Conservation (phyloP, 2,797 vertebrate species). For the Erithacus rubecula region DNA sequence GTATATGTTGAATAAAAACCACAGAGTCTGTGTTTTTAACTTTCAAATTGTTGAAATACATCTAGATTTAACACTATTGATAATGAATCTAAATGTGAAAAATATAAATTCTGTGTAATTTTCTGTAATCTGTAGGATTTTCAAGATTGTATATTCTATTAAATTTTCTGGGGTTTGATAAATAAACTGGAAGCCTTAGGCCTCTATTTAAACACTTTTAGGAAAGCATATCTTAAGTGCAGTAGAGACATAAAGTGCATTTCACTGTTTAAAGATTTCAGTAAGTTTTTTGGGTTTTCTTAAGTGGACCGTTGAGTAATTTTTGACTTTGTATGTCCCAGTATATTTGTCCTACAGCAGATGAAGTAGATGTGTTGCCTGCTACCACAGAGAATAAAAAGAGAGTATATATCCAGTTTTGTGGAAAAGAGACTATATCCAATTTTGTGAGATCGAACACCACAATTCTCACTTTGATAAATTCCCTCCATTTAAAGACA, state of each 20-base stretch:
- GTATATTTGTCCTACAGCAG: slow-evolving; percentile 71
- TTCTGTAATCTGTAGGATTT: neutral
- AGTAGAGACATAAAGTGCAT: neutral
- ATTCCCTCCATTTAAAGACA: neutral
- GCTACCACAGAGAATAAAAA: slow-evolving; percentile 70
- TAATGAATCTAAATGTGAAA: neutral
- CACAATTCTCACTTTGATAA: neutral
- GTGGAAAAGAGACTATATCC: neutral
- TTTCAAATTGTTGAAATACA: neutral
- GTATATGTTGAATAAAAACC: neutral
- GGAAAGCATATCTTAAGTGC: neutral
- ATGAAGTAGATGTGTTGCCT: slow-evolving; percentile 70
- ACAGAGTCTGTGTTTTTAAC: neutral
- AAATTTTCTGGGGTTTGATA: slow-evolving; percentile 28
- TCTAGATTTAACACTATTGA: neutral
- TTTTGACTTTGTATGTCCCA: slow-evolving; percentile 62
- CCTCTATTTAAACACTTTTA: slow-evolving; percentile 9
- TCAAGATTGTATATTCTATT: neutral
- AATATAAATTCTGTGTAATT: neutral
- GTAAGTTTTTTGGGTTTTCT: neutral
- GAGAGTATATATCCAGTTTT: neutral
- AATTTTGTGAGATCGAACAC: slow-evolving; percentile 37
- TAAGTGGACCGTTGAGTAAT: neutral
- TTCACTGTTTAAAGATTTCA: neutral
- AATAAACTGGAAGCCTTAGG: slow-evolving; percentile 8